Conservation (phyloP, 2,797 vertebrate genomes). For the Phylloscopus collybita region DNA sequence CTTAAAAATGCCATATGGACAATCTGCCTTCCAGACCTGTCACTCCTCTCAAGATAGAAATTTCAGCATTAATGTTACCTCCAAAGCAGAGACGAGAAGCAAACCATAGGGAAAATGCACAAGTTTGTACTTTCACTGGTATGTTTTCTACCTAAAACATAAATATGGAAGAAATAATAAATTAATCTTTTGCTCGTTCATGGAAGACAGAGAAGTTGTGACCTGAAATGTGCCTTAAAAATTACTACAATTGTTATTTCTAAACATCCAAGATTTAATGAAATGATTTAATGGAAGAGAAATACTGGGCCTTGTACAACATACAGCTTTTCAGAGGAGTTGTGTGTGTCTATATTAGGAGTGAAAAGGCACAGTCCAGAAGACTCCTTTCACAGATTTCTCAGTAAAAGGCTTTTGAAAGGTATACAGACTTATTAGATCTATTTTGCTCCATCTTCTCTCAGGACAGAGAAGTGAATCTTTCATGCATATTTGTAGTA, state of each 20-base stretch:
- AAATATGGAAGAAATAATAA: not conserved
- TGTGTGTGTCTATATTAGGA: not conserved
- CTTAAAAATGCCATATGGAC: not conserved
- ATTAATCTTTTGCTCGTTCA: not conserved
- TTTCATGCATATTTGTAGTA: not conserved
- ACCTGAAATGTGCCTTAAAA: not conserved
- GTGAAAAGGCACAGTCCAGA: not conserved
- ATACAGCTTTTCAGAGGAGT: not conserved
- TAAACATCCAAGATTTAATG: not conserved
- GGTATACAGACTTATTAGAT: not conserved
- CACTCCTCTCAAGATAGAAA: not conserved
- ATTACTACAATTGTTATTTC: not conserved
- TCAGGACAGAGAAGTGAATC: not conserved
- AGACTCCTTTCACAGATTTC: not conserved
- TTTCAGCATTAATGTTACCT: not conserved
- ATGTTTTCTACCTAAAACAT: not conserved
- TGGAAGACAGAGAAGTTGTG: not conserved
- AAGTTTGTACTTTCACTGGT: not conserved
- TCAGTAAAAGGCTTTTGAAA: not conserved
- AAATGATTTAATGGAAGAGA: not conserved
- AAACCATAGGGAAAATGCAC: not conserved
- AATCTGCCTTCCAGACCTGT: not conserved
- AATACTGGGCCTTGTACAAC: not conserved
- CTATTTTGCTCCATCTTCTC: not conserved
- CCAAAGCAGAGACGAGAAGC: not conserved